Conservation (phyloP, 2,113 vertebrate genomes). For the Heterocephalus glaber region DNA sequence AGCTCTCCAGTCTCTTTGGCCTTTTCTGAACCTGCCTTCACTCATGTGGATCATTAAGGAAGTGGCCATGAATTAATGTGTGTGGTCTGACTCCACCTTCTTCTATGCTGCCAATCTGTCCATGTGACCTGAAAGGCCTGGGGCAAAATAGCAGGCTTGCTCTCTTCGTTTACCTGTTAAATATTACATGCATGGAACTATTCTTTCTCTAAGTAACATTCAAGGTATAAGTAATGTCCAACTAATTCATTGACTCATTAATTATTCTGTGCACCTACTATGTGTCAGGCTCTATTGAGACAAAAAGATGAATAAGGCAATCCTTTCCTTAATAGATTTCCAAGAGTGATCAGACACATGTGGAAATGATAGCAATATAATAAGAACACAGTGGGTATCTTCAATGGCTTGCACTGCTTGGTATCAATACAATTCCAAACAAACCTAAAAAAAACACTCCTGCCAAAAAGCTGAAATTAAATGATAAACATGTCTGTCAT, state of each 20-base stretch:
- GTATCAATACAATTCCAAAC: neutral
- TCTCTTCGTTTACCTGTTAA: neutral
- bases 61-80: neutral
- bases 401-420: neutral
- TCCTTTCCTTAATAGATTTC: neutral
- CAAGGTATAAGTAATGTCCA: neutral
- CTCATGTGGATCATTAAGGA: neutral
- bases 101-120: neutral
- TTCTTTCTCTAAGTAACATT: neutral
- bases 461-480: neutral
- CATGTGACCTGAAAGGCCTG: fast-evolving
- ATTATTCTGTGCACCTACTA: neutral
- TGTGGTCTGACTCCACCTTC: neutral
- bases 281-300: neutral
- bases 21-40: neutral
- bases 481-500: neutral
- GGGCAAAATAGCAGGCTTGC: neutral
- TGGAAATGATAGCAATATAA: neutral
- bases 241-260: constrained; percentile 11
- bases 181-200: neutral
- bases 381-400: neutral
- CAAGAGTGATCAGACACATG: neutral
- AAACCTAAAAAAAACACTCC: neutral
- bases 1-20: neutral
- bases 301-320: neutral